phyloP scores from a whole-genome alignment of 2,888 invertebrate genomes.

The Andrena dorsata region DNA sequence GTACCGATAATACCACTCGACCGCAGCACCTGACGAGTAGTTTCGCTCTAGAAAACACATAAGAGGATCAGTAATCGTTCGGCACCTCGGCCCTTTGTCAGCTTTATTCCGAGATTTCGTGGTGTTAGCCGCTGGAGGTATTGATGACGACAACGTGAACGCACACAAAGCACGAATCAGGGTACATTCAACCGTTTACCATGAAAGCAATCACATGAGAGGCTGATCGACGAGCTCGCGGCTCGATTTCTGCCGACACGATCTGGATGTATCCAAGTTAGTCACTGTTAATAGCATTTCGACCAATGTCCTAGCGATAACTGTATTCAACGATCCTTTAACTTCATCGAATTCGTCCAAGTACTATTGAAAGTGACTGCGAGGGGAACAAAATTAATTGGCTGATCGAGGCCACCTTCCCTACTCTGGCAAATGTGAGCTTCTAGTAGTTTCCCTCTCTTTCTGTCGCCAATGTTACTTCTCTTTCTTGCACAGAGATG shows the following conservation, averaged over 20 bases:
- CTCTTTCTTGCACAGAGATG: too few species aligned
- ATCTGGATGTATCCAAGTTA: too few species aligned
- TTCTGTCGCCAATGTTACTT: too few species aligned
- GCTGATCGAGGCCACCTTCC: neutral
- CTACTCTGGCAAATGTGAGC: neutral
- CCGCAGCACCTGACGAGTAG: slow-evolving; percentile 72
- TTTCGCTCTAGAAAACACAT: slow-evolving; percentile 76
- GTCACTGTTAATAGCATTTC: too few species aligned
- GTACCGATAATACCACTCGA: slow-evolving; percentile 79
- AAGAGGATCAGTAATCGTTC: slow-evolving; percentile 60
- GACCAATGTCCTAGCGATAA: too few species aligned
- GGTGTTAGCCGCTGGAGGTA: slow-evolving; percentile 36
- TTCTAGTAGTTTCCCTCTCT: too few species aligned
- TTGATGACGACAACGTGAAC: slow-evolving; percentile 59
- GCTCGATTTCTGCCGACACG: neutral
- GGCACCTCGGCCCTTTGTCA: neutral
- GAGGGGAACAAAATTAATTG: neutral
- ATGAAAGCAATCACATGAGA: slow-evolving; percentile 62
- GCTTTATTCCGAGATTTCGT: slow-evolving; percentile 9
- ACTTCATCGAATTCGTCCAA: too few species aligned
- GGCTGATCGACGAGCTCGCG: neutral
- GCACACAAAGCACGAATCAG: slow-evolving; percentile 69
- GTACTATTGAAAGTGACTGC: neutral
- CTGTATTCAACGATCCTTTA: too few species aligned
- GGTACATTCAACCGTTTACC: slow-evolving; percentile 74